Evolutionary conservation across 2,888 invertebrate genomes (phyloP), one percentile per base, ranked within the genome.

Genomic region (Xiphydria camelus): DNA sequence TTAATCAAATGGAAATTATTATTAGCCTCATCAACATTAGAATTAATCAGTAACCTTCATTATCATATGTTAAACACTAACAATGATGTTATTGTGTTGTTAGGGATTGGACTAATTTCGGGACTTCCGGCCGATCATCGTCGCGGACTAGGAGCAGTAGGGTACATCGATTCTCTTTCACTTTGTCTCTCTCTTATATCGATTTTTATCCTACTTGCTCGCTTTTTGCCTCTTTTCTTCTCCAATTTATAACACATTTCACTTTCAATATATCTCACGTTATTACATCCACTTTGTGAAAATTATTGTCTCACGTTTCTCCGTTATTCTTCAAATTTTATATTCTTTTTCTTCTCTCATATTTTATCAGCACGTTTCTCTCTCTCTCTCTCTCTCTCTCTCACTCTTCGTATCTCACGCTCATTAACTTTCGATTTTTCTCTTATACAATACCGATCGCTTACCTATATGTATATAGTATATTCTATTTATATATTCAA

Each of bases 141-240:
- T 68, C 66, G 64, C 73, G 62, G 70, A 68, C 73, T 70, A 69
- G 68, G 64, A 75, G 66, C 68, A 75, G 64, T 74, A 75, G 75
- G 76, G 72, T 74, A 75, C 73, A 73, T 74, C 64, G 49, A 62
- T 45, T 41, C 43, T 42, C 44, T 55, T 39, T 55, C 36, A 53
- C 44, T 45, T 26, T 42, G 21, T 51, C 31, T 51, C 23, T 50
- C 37, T 36, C 15, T 44, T 43, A 37, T 9, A 31, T 42, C 41
- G 25, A 40, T 41, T 26, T 38, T 42, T 26, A 21, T 38, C 41
- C 22, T 9, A n/a, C n/a, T n/a, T n/a, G n/a, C n/a, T n/a, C n/a
- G n/a, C n/a, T n/a, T n/a, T n/a, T n/a, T n/a, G n/a, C 31, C 34
- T 29, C 26, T 36, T 41, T 21, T 23, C 36, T 12, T 41, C 10